Base-by-base conservation (phyloP, 2,113 vertebrate species). In the Piprites chloris region DNA sequence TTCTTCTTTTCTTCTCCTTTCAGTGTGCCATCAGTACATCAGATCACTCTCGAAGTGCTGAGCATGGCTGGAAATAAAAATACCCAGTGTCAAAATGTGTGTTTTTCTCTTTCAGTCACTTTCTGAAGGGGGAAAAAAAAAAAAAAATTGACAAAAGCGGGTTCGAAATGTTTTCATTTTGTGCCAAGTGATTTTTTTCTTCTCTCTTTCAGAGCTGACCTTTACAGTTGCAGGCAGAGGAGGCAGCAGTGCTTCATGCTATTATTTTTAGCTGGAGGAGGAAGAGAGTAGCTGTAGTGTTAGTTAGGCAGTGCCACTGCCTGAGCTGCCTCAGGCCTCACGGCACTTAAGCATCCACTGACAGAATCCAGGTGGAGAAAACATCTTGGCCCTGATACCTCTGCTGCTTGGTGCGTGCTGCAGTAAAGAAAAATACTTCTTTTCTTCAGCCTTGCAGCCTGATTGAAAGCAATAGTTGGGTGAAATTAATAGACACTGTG, bases 211-310 rank as follows among this genome's bases (percentile, higher is more conserved):
- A 28, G 41, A 74, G 56, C 55, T 96, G 95, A 95, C 95, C 95
- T 97, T 96, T 91, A 91, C 61, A 81, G 80, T n/a, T 55, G 28
- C 18, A 44, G 66, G 82, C 94, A 92, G 46, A 89, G 52, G 71
- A 88, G 89, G 89, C 90, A 82, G 85, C 62, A 28, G 26, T 2
- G 5, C 77, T 74, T 85, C 11, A 15, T 7, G 7, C 66, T 69
- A 50, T 96, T 96, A 94, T 96, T 97, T 97, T 96, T 95, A 97
- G 85, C 86, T 42, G 59, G 42, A 62, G 76, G 73, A 95, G 67
- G 71, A 52, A 58, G 62, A 53, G 17, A 79, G 87, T 86, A 82
- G 76, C 76, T 69, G 39, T 56, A n/a, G 88, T 74, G 77, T 95
- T 95, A 37, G 22, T 87, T 81, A 90, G 71, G 86, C 90, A 74